Conservation (phyloP, 2,888 invertebrate genomes). For the Sesia apiformis region DNA sequence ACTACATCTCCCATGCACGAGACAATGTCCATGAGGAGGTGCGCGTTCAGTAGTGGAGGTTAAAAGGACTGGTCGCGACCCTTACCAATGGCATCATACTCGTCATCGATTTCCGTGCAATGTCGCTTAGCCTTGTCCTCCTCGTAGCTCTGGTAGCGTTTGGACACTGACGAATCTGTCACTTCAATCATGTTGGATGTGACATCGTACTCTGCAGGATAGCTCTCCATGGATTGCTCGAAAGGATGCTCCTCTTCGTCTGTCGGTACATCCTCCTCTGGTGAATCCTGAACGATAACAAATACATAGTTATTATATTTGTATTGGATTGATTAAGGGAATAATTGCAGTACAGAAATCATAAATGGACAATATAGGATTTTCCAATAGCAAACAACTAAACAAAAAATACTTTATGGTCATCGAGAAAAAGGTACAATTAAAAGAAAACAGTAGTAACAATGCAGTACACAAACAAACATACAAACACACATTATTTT, state of each 20-base stretch:
- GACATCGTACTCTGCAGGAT: slow-evolving; percentile 15
- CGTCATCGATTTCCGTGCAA: slow-evolving; percentile 48
- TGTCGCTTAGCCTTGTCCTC: slow-evolving; percentile 32
- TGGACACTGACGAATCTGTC: slow-evolving; percentile 13
- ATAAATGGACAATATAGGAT: no score
- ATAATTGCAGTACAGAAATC: background rate
- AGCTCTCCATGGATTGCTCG: slow-evolving; percentile 16
- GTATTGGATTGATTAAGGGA: background rate
- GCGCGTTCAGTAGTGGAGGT: background rate
- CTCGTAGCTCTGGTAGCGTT: slow-evolving; percentile 20
- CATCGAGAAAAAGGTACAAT: no score
- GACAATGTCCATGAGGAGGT: background rate
- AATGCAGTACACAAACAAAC: no score
- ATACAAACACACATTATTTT: no score
- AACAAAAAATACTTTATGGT: no score
- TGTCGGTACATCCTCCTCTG: slow-evolving; percentile 20
- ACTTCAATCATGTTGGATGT: slow-evolving; percentile 22
- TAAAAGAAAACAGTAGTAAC: no score
- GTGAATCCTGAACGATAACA: slow-evolving; percentile 25
- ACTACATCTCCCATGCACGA: no score
- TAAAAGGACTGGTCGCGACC: background rate
- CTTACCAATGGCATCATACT: slow-evolving; percentile 62
- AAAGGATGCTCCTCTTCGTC: slow-evolving; percentile 16
- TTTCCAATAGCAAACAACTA: no score
- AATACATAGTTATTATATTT: no score